Evolutionary conservation across 2,888 invertebrate genomes (phyloP), one percentile per base, ranked within the genome.

Genomic region (Drosophila prostipennis): DNA sequence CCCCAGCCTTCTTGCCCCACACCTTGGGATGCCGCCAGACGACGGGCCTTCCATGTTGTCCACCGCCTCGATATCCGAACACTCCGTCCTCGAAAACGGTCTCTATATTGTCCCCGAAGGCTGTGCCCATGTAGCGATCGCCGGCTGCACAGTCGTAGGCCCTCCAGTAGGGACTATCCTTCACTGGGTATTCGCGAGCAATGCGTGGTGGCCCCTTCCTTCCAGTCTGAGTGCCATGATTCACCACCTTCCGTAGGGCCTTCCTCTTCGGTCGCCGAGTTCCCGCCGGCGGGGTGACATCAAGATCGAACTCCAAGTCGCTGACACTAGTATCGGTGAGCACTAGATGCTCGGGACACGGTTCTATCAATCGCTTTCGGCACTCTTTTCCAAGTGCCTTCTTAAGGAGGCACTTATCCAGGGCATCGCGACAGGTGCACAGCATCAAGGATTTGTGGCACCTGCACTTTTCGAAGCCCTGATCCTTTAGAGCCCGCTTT

Each of bases 281-380:
- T 0, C 94, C 95, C 48, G 94, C 94, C 0, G 95, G 95, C 0
- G 95, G 95, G 0, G 95, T 95, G 63, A 95, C 94, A 77, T 95
- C 94, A 23, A 95, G 94, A 81, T 95, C 94, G 91, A 95, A 93
- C 55, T 95, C 95, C 14, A 94, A 93, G 48, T 95, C 95, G 8
- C 89, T 91, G 0, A 91, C 91, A 10, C 89, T 90, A 3, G 91
- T 91, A 34, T 91, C 91, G 2, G 91, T 88, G 0, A 91, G 75
- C 0, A 89, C 71, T 34, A 91, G 49, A 0, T 75, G 74, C 26
- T 91, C 87, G 3, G 74, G 76, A 14, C 90, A 81, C 6, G 73
- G 74, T 7, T 77, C 67, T 11, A 91, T 76, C 6, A 78, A 60
- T 0, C 77, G 77, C 0, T 60, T 74, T 0, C 72, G 63, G 13